Base-by-base conservation (phyloP, 2,797 vertebrate genomes). In the Sebastes hubbsi region DNA sequence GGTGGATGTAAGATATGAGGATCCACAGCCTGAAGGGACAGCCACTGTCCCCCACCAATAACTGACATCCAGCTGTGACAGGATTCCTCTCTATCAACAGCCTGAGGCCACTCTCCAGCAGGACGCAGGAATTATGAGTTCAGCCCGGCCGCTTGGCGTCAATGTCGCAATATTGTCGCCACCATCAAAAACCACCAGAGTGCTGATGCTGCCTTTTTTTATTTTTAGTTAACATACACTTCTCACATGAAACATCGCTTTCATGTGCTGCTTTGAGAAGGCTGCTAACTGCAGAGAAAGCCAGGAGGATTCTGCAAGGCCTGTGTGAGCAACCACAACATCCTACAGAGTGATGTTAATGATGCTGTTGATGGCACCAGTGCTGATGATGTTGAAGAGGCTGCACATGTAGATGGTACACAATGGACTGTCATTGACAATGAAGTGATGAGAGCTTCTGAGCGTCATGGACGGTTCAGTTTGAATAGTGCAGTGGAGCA, bases 101-200 rank as follows among this genome's bases (percentile, higher is more conserved):
- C 88, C 88, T 3, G 36, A 78, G 83, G 86, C 83, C 27, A 38
- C n/a, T 54, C 63, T 76, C 55, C 77, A 84, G 71, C 49, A 77
- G 73, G 71, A 79, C 1, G 18, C 27, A 11, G 46, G 68, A 70
- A 36, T 77, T 66, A 78, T n/a, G 36, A 52, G 65, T 66, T 73
- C 36, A 36, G 18, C 46, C 55, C 3, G 29, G 78, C 62, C 56
- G 22, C 74, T 71, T 22, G 25, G 74, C 4, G 6, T 73, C 29
- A 36, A 55, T 58, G 32, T 66, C 56, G 8, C n/a, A 42, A 60
- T 68, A 64, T 34, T 67, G 64, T 54, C 4, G 2, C 60, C 24
- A 2, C 18, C 29, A 46, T 76, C 55, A 85, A 20, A 80, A 71
- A 20, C 6, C 55, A 24, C 14, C 52, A 3, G 18, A 13, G 34